Percentiles rank a stretch among this genome's conserved stretches.
Evolutionary conservation across 2,888 invertebrate genomes (phyloP).

Genomic region (Chloroclystis v-ata): DNA sequence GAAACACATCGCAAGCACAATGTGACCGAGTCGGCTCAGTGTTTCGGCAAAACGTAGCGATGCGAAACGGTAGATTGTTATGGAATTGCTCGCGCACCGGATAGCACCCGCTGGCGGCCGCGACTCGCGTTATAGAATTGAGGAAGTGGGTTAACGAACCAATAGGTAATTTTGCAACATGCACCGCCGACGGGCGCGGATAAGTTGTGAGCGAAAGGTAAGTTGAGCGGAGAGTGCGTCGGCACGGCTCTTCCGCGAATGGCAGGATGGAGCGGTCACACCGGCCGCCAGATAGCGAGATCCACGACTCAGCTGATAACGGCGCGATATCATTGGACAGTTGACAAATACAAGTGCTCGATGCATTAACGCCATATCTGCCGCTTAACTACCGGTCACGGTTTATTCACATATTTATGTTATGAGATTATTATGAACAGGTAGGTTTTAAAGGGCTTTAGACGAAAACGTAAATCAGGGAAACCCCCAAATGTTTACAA

Average conservation of each 20-base stretch:
- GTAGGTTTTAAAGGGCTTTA: too few species aligned
- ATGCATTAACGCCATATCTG: constrained; percentile 7
- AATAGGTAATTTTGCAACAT: constrained; percentile 66
- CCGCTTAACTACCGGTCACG: not conserved
- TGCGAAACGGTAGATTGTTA: constrained; percentile 43
- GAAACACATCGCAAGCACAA: constrained; percentile 16
- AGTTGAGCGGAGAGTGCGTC: constrained; percentile 65
- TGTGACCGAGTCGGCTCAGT: constrained; percentile 29
- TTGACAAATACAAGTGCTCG: constrained; percentile 34
- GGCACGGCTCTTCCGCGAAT: constrained; percentile 66
- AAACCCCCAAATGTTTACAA: too few species aligned
- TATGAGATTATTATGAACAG: too few species aligned
- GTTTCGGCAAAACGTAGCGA: constrained; percentile 27
- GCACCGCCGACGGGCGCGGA: constrained; percentile 53
- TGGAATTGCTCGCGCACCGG: constrained; percentile 49
- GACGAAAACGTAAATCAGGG: too few species aligned
- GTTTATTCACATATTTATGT: not conserved
- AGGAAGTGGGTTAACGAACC: constrained; percentile 65
- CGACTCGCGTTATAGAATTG: constrained; percentile 38
- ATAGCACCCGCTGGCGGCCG: constrained; percentile 33
- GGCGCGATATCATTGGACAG: constrained; percentile 51
- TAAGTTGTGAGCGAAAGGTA: constrained; percentile 66
- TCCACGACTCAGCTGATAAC: constrained; percentile 66
- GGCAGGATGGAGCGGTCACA: constrained; percentile 58
- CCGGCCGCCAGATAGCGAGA: constrained; percentile 65